Evolutionary conservation across 2,888 invertebrate species (phyloP), one percentile per base, ranked within the genome.

Genomic region (Chirona hameri): DNA sequence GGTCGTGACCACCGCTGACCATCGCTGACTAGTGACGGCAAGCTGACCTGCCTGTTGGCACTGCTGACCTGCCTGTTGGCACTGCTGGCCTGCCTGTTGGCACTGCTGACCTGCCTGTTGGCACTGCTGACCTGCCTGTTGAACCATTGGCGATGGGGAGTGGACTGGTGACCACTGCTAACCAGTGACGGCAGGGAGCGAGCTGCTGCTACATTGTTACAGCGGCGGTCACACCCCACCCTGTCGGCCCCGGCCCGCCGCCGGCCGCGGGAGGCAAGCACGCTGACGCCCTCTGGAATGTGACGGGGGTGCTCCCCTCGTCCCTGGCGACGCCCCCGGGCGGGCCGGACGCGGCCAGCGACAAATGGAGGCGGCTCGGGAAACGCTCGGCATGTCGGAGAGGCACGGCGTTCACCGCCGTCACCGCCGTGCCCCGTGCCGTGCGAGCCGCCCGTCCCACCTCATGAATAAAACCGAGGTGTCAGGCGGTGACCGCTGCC

Each of bases 381-480:
- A 24, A 46, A 24, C 46, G 76, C 24, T 24, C 46, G 76, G 76
- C 76, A 21, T 18, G 72, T 31, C 72, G 18, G 39, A 39, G 39
- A 39, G 2, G 39, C 39, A 39, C 39, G 2, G 39, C 39, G 39
- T 7, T 39, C 39, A 39, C 39, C 39, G 39, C 39, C 39, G 39
- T 27, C 27, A 12, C n/a, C 29, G 21, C 39, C 39, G 39, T 39
- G 39, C 39, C 39, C 39, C 39, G 39, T 39, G 4, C 39, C 39
- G 39, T 39, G 39, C 39, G 12, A 29, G 4, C n/a, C n/a, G 60
- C 24, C 60, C 52, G 52, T 10, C 69, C 27, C 72, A 15, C 18
- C 72, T 76, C 76, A 76, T 76, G 76, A 76, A 76, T 76, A 76
- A 76, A 76, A 24, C 76, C 39, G 76, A 24, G 15, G 24, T 18